Conservation (phyloP, 2,113 vertebrate species). For the Daubentonia madagascariensis region DNA sequence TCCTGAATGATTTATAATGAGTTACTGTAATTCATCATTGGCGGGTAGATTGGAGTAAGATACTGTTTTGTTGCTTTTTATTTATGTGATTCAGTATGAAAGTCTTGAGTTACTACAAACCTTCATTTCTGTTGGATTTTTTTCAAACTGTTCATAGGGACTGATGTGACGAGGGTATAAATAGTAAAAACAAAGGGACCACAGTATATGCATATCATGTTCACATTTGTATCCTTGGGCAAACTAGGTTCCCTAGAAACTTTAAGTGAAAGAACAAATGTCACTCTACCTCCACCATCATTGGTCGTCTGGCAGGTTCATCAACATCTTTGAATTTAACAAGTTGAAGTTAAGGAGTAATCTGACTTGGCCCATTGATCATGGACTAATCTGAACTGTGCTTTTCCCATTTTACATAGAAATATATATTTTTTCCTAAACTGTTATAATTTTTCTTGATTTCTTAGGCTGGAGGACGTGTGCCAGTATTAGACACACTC, state of each 20-base stretch:
- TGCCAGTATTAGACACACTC: constrained; percentile 86
- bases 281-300: accelerated
- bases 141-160: background rate
- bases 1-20: background rate
- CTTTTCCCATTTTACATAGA: background rate
- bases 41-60: background rate
- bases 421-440: background rate
- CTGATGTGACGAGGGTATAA: background rate
- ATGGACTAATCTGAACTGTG: background rate
- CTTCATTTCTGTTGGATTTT: background rate
- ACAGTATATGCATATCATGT: background rate
- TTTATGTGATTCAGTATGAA: background rate
- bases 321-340: background rate
- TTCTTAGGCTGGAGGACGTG: constrained; percentile 85
- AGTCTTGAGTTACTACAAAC: background rate
- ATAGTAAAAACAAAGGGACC: background rate
- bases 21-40: background rate
- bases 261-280: background rate
- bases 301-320: background rate
- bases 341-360: background rate
- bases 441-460: background rate
- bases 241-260: background rate
- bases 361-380: background rate
- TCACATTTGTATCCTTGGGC: background rate
- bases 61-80: background rate